Evolutionary conservation across 92 coral and sea anemone species (phyloP).

Genomic region (Epizoanthus stellaris): DNA sequence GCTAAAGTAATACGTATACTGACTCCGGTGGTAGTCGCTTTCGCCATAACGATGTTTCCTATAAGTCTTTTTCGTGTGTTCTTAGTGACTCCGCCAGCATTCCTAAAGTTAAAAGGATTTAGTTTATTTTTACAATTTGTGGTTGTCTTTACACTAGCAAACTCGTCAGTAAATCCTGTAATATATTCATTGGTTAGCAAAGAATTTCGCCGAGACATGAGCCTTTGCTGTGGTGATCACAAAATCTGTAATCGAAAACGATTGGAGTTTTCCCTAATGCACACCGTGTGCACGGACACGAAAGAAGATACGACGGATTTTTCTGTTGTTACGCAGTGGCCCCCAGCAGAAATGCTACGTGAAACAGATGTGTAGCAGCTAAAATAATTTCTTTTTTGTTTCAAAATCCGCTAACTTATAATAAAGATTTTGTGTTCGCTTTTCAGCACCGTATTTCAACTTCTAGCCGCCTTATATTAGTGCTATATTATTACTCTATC

Average conservation of each 20-base stretch:
- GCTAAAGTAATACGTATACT: constrained; percentile 53
- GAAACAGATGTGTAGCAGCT: constrained; percentile 7
- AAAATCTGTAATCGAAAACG: background rate
- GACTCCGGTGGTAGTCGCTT: constrained; percentile 58
- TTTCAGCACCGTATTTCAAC: no score
- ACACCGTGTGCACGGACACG: background rate
- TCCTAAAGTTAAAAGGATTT: background rate
- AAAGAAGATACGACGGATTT: background rate
- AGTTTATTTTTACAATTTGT: background rate
- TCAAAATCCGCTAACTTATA: no score
- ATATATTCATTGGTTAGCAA: constrained; percentile 53
- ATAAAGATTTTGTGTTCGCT: no score
- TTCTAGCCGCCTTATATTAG: no score
- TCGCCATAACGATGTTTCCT: constrained; percentile 61
- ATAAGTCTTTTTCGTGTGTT: constrained; percentile 47
- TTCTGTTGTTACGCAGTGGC: background rate
- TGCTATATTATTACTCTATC: no score
- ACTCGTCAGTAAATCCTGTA: constrained; percentile 52
- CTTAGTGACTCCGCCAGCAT: constrained; percentile 3
- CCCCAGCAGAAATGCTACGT: constrained; percentile 7
- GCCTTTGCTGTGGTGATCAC: background rate
- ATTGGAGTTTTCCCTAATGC: background rate
- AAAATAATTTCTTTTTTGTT: no score
- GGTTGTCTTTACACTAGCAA: constrained; percentile 23
- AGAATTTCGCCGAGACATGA: constrained; percentile 39